These are phyloP conservation scores for Sycophila sp. DNA, from an alignment of 1,140 invertebrate species.

Conservation along the genomic window DNA sequence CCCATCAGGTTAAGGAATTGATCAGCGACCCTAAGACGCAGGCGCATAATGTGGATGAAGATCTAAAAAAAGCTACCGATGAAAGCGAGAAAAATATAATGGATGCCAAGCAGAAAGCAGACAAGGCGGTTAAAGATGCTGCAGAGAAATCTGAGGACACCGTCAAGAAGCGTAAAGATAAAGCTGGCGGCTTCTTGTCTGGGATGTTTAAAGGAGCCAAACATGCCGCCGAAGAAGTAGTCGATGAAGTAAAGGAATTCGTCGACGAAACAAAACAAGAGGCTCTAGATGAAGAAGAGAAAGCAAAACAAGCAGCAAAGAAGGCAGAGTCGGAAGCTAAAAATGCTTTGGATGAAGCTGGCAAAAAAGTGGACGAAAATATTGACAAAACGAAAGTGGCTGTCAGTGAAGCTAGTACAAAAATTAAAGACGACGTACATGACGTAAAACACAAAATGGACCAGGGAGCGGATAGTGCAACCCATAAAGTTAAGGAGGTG, in stretches of 20 bases:
- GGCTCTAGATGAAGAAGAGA: constrained; percentile 34
- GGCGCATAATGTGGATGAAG: constrained; percentile 13
- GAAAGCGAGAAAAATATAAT: not conserved
- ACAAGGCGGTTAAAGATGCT: constrained; percentile 38
- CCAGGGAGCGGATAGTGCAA: too few relatives aligned
- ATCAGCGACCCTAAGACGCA: too few relatives aligned
- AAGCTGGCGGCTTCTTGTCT: constrained; percentile 41
- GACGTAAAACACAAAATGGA: too few relatives aligned
- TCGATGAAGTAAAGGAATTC: constrained; percentile 53
- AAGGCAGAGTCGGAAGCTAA: not conserved
- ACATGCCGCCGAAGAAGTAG: constrained; percentile 53
- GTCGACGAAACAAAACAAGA: constrained; percentile 41
- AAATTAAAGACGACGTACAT: too few relatives aligned
- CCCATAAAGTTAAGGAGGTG: too few relatives aligned
- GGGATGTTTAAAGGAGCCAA: constrained; percentile 46
- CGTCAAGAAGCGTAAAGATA: constrained; percentile 44
- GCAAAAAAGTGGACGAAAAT: too few relatives aligned
- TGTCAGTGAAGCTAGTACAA: too few relatives aligned
- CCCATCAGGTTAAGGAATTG: too few relatives aligned
- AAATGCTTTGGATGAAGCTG: not conserved
- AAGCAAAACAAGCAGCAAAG: constrained; percentile 47
- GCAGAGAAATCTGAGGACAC: not conserved
- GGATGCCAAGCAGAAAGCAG: too few relatives aligned
- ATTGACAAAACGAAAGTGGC: too few relatives aligned
- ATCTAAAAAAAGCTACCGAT: too few relatives aligned